phyloP scores from a whole-genome alignment of 2,888 invertebrate genomes.

The Drosophila nigricruria region DNA sequence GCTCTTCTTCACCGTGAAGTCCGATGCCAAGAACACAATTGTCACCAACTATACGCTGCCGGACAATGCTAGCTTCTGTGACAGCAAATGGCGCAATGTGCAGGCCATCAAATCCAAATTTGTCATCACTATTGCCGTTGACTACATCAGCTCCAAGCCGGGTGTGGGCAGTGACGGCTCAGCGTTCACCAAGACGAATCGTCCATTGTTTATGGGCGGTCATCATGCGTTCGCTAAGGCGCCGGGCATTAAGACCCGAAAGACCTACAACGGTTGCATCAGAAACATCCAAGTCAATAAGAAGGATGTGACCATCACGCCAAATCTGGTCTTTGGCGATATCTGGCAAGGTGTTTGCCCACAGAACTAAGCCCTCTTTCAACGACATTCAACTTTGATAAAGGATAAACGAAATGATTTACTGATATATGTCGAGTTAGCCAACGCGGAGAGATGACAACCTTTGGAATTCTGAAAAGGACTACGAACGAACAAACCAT shows the following conservation, averaged over 20 bases:
- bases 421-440: not conserved
- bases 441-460: constrained; percentile 32
- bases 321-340: constrained; percentile 89
- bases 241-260: constrained; percentile 89
- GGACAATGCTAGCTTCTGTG: constrained; percentile 91
- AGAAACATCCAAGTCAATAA: constrained; percentile 89
- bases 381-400: not conserved
- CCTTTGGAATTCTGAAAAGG: constrained; percentile 36
- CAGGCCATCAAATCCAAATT: constrained; percentile 95
- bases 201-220: constrained; percentile 96
- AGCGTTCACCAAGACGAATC: constrained; percentile 91
- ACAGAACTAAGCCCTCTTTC: constrained; percentile 87
- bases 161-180: constrained; percentile 89
- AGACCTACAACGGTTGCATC: constrained; percentile 93
- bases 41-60: constrained; percentile 89
- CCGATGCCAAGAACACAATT: constrained; percentile 91
- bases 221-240: constrained; percentile 87
- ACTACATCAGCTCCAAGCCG: constrained; percentile 91
- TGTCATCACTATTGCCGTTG: constrained; percentile 94
- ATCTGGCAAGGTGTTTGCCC: constrained; percentile 93
- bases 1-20: constrained; percentile 92
- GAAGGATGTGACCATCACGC: constrained; percentile 85
- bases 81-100: constrained; percentile 97
- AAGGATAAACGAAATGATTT: constrained; percentile 33
- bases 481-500: constrained; percentile 70